These are phyloP conservation scores for Molanna angustata DNA, from an alignment of 2,888 invertebrate genomes.

Conservation along the genomic window DNA sequence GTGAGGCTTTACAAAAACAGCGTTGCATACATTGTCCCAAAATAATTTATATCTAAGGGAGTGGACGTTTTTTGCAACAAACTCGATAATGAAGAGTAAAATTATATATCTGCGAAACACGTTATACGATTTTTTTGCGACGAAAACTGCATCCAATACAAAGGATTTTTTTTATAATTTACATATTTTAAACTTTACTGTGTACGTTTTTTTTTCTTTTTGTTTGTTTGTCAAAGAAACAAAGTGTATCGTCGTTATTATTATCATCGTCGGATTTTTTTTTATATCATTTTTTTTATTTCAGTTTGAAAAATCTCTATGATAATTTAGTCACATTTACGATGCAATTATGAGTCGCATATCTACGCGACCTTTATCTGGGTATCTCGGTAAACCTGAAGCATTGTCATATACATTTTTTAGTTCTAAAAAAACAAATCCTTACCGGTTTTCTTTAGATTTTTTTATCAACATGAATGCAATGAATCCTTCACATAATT, in stretches of 20 bases:
- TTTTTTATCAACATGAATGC: constrained; percentile 6
- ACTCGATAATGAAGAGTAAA: constrained; percentile 28
- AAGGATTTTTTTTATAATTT: constrained; percentile 1
- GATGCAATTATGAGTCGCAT: constrained; percentile 27
- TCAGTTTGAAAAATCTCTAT: constrained; percentile 29
- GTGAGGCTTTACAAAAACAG: too few species aligned
- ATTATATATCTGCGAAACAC: too few species aligned
- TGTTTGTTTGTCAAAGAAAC: constrained; percentile 28
- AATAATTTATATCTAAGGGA: too few species aligned
- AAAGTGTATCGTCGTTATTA: constrained; percentile 4
- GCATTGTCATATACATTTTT: constrained; percentile 21
- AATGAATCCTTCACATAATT: constrained; percentile 32
- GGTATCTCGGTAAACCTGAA: constrained; percentile 32
- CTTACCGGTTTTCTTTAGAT: constrained; percentile 22
- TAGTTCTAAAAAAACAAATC: constrained; percentile 16
- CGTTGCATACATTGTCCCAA: too few species aligned
- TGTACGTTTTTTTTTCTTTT: constrained; percentile 8
- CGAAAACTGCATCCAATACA: too few species aligned
- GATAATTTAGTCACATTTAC: constrained; percentile 31
- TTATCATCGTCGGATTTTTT: neutral
- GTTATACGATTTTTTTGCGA: too few species aligned
- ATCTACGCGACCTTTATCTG: constrained; percentile 18
- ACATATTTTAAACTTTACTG: constrained; percentile 2
- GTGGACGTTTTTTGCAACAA: constrained; percentile 17
- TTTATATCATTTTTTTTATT: neutral